Conservation (phyloP, 2,888 invertebrate species). For the Reticulitermes lucifugus region DNA sequence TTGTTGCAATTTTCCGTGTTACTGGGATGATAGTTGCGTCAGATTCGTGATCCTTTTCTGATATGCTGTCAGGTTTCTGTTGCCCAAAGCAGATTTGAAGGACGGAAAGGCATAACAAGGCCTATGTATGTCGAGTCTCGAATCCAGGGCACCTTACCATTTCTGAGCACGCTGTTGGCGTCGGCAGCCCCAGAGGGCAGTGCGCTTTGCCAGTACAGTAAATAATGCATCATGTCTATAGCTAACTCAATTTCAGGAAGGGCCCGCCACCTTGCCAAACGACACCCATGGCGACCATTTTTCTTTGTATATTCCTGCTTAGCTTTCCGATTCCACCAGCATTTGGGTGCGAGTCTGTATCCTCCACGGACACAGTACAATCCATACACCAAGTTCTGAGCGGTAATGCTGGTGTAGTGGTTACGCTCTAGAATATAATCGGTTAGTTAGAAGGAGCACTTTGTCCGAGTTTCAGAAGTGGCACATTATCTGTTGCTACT, state of each 20-base stretch:
- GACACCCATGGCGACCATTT: slow-evolving; percentile 52
- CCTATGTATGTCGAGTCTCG: not conserved
- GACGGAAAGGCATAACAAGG: no score
- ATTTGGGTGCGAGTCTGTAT: not conserved
- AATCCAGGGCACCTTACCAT: not conserved
- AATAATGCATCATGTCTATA: slow-evolving; percentile 47
- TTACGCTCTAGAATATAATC: no score
- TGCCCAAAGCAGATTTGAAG: no score
- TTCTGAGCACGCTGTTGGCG: not conserved
- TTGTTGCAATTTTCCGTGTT: no score
- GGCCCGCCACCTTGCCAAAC: slow-evolving; percentile 38
- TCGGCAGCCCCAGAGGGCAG: not conserved
- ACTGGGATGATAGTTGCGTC: no score
- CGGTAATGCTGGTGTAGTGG: no score
- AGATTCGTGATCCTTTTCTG: no score
- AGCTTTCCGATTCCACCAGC: slow-evolving; percentile 30
- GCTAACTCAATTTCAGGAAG: slow-evolving; percentile 46
- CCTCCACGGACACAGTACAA: not conserved
- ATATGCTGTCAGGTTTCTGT: not conserved
- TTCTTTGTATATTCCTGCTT: slow-evolving; percentile 52
- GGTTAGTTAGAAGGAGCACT: no score
- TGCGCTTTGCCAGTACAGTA: slow-evolving; percentile 6
- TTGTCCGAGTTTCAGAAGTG: no score
- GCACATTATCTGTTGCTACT: no score
- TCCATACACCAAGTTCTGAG: not conserved